Base-by-base conservation (phyloP, 2,797 vertebrate genomes). In the Dicrostonyx torquatus region DNA sequence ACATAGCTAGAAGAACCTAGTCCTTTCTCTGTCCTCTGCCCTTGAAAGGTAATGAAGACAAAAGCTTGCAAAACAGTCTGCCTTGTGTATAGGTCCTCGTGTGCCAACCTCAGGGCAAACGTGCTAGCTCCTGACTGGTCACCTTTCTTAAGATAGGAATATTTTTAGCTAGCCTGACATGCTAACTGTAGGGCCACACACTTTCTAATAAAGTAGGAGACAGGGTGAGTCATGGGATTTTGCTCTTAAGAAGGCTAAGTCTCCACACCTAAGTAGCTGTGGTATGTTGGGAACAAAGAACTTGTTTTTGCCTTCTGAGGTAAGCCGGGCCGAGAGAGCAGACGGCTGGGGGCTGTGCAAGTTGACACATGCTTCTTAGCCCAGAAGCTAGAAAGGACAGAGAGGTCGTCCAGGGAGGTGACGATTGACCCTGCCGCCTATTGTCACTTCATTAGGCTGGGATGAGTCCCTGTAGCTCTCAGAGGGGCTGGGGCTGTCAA, bases 201-300 rank as follows among this genome's bases (percentile, higher is more conserved):
- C 84, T 91, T 94, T 89, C 87, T 80, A 88, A 45, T 70, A 48
- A 2, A 72, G 75, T 70, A 87, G 89, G 8, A 43, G 72, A 40
- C 73, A 48, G n/a, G 62, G 62, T 85, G 37, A 70, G 58, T 84
- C 75, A 96, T 3, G 68, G 92, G 91, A 94, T 96, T 97, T 96
- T 85, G 45, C 79, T 53, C 64, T 96, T 96, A 96, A 94, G 94
- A 92, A 94, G 94, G 92, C 91, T 91, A 93, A 95, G 77, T 96
- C 73, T 90, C 92, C 88, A 94, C 73, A 40, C 86, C 91, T 95
- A 97, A 97, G 96, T 88, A 86, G 77, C 95, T 94, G 73, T 87
- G 97, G 96, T 93, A 96, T 97, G 94, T 78, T 29, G 3, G 3
- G 94, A 79, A 96, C 91, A 90, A 96, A 84, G 43, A 70, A 83